Evolutionary conservation across 2,113 vertebrate genomes (phyloP), one percentile per base, ranked within the genome.

Genomic region (Bolborhynchus lineola): DNA sequence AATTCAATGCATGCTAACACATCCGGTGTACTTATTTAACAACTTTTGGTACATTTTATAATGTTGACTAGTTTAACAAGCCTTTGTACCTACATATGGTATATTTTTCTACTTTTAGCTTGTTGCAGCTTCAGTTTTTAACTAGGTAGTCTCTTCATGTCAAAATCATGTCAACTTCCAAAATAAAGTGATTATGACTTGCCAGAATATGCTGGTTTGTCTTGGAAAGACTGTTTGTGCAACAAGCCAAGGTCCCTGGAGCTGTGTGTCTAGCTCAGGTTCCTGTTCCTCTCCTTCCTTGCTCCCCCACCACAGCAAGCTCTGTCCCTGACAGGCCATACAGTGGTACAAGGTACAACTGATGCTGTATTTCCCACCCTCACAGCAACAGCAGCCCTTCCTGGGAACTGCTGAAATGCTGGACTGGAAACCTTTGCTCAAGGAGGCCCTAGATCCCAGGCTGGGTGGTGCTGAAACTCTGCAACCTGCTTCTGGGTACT

Each of bases 51-150:
- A 88, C 55, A 14, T 92, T 97, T 97, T 95, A 41, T 96, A 94
- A 72, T 0, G 15, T 79, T 93, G 50, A 94, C 39, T 63, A 76
- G 75, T 90, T 81, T 41, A 88, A 86, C 39, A 63, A 76, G 37
- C 72, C 75, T 96, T 97, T 96, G 25, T 96, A 95, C 75, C 68
- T 55, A 84, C 50, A 71, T 59, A 97, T 64, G 78, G 64, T 95
- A 79, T 97, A 96, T 97, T 96, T 97, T 97, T 95, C 92, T 94
- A 97, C 88, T 94, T 80, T 86, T 52, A 85, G 91, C 96, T 95
- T 96, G 49, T 74, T 0, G 50, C 93, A 95, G 82, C 92, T 75
- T 94, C 24, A 28, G 65, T 96, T 96, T 96, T 93, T 96, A 94
- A 86, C 33, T 26, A 21, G 44, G 49, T 49, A 20, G 47, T 57